Evolutionary conservation across 2,888 invertebrate genomes (phyloP).

Genomic region (Bhutanitis thaidina): DNA sequence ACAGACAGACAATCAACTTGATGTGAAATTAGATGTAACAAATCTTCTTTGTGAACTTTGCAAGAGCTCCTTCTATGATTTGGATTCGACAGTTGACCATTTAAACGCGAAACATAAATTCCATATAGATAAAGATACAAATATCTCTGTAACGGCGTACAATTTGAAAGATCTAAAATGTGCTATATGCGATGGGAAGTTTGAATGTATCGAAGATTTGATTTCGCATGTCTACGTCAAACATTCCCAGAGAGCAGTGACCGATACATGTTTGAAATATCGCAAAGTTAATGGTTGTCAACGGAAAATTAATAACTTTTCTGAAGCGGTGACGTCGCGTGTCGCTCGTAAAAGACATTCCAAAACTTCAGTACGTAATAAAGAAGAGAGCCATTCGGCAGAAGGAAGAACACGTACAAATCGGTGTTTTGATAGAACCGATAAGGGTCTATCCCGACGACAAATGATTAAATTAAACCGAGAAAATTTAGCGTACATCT

Average conservation of each 20-base stretch:
- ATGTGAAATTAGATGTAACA: constrained; percentile 27
- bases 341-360: no score
- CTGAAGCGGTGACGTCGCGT: no score
- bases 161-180: constrained; percentile 23
- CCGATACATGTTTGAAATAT: no score
- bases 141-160: constrained; percentile 7
- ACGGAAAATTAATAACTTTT: no score
- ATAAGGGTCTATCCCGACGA: not conserved
- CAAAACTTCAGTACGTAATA: no score
- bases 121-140: constrained; percentile 4
- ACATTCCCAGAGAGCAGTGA: not conserved
- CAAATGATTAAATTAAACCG: constrained; percentile 10
- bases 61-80: constrained; percentile 20
- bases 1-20: constrained; percentile 5
- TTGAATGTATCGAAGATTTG: constrained; percentile 11
- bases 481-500: constrained; percentile 29
- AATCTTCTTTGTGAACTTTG: constrained; percentile 26
- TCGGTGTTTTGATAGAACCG: no score
- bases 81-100: constrained; percentile 27
- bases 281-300: no score
- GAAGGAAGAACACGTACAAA: no score
- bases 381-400: no score
- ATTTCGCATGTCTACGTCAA: not conserved
- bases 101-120: constrained; percentile 21
- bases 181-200: constrained; percentile 13